Evolutionary conservation across 2,797 vertebrate species (phyloP).

Genomic region (Xyrichtys novacula): DNA sequence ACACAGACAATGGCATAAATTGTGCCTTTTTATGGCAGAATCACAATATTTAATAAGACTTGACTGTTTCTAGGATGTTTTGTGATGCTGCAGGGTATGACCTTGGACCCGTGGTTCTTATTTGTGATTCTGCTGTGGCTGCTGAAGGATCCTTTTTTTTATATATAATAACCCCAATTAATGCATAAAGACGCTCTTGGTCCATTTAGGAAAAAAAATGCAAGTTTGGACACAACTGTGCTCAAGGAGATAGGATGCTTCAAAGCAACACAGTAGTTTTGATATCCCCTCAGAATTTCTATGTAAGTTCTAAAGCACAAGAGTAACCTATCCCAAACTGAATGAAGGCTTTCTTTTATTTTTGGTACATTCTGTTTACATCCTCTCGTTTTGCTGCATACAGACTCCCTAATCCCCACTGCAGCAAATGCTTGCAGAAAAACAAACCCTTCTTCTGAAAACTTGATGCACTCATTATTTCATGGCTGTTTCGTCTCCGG

Average conservation of each 20-base stretch:
- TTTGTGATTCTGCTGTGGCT: neutral
- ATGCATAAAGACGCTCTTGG: neutral
- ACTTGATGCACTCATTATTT: slow-evolving; percentile 53
- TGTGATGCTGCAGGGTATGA: neutral
- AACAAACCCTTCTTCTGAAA: slow-evolving; percentile 13
- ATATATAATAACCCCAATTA: neutral
- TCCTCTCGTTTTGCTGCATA: slow-evolving; percentile 41
- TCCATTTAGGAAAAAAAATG: too few species aligned
- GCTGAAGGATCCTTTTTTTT: neutral
- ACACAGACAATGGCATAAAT: slow-evolving; percentile 47
- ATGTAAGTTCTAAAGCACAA: too few species aligned
- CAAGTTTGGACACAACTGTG: too few species aligned
- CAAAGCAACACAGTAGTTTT: too few species aligned
- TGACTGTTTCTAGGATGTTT: neutral
- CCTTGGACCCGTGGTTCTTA: neutral
- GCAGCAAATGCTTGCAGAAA: slow-evolving; percentile 1
- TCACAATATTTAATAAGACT: neutral
- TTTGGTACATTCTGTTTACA: too few species aligned
- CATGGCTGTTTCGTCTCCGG: slow-evolving; percentile 18
- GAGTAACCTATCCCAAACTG: too few species aligned
- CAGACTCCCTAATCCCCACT: slow-evolving; percentile 30
- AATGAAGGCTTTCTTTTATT: too few species aligned
- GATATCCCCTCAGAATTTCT: too few species aligned
- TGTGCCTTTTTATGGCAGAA: slow-evolving; percentile 25
- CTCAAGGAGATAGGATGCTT: too few species aligned